Base-by-base conservation (phyloP, 2,797 vertebrate genomes). In the Thaleichthys pacificus region DNA sequence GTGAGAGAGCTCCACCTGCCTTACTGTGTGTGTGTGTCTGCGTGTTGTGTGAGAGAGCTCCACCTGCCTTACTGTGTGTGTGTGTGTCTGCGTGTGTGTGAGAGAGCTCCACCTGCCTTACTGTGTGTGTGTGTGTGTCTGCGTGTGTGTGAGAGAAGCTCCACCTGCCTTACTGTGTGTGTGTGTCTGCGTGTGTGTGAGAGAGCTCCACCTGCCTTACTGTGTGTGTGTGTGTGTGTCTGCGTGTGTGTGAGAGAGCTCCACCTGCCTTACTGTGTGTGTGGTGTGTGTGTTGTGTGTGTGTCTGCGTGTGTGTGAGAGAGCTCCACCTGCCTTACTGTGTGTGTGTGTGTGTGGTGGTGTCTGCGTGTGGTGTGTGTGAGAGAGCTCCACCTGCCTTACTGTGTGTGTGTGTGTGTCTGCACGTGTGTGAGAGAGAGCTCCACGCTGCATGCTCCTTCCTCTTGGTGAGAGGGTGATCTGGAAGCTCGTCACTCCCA, bases 401-500 rank as follows among this genome's bases (percentile, higher is more conserved):
- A 4, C 4, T 54, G 14, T 54, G 14, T 54, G 51, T 54, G 51
- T 22, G 54, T 58, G 64, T 73, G 51, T 70, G 5, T 32, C n/a
- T n/a, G n/a, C n/a, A n/a, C n/a, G 51, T 75, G 28, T 54, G 69
- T 22, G 42, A n/a, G n/a, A n/a, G n/a, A n/a, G n/a, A 15, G 7
- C 21, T 30, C 75, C 93, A 98, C 97, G n/a, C 96, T 99, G 95
- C 96, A 99, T 98, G 69, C 94, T 93, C 80, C 96, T 95, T 95
- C 84, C 97, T 95, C 85, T 97, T 99, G 58, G 93, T 94, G 66
- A 97, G 66, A 97, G 91, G 0, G 96, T 98, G 74, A 98, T 90
- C 87, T 96, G 89, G 75, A 97, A 96, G 90, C 96, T 95, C 83
- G 93, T 97, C 97, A 98, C 77, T 98, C 95, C 98, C 97, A 99